Base-by-base conservation (phyloP, 1,140 invertebrate genomes). In the Hypothenemus hampei region DNA sequence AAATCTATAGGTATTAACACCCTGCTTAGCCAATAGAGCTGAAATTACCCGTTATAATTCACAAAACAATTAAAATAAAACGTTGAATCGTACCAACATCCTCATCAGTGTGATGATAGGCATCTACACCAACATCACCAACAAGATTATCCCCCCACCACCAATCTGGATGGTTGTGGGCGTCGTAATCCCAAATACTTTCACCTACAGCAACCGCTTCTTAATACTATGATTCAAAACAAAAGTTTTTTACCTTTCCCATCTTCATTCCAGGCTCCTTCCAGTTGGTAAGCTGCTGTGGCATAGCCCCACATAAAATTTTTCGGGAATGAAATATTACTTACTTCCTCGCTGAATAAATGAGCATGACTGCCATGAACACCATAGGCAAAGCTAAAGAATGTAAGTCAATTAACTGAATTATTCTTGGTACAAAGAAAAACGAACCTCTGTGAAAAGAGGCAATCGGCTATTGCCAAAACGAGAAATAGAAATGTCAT, bases 131-230 rank as follows among this genome's bases (percentile, higher is more conserved):
- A 4, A 79, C 59, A 59, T 81, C 78, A 4, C 76, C 80, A 57
- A 72, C 79, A 1, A 69, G 69, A 4, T 68, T 55, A 58, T 83
- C 78, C 0, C 57, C 47, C 7, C 81, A 77, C 7, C 81, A 77
- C 15, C 66, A 75, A 18, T 75, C 66, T 11, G 76, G 71, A 41
- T 51, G 33, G 56, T 74, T 59, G 52, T 82, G 78, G 2, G 75
- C 67, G 55, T 76, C 78, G 15, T 71, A 75, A 66, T 84, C 81
- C 79, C 79, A 78, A 63, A 76, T 76, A 57, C 71, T 76, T 29
- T 51, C 48, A 41, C 37, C 48, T 51, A 15, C 18, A 51, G 18
- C 6, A 1, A 29, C n/a, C n/a, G n/a, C n/a, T n/a, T n/a, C n/a
- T n/a, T n/a, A n/a, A n/a, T n/a, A n/a, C n/a, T n/a, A n/a, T n/a